Conservation (phyloP, 1,140 invertebrate species). For the Sitobion miscanthi region DNA sequence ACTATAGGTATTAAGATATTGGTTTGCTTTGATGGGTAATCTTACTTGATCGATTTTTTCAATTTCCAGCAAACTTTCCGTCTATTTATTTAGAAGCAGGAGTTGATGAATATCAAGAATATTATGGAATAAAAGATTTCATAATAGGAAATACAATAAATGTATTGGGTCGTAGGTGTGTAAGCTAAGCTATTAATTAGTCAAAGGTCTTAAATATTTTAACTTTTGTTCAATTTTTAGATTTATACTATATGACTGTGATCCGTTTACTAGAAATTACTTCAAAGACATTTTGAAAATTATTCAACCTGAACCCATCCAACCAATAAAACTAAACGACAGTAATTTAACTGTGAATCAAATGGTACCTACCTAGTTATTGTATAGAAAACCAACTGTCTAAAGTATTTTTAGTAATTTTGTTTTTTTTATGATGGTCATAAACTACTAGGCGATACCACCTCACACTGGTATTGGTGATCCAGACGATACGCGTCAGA, state of each 20-base stretch:
- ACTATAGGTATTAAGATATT: not conserved
- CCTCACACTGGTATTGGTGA: constrained; percentile 74
- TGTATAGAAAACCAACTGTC: not conserved
- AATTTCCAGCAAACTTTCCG: constrained; percentile 22
- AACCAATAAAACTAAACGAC: not conserved
- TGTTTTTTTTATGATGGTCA: not conserved
- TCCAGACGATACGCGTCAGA: constrained; percentile 75
- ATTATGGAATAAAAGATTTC: constrained; percentile 78
- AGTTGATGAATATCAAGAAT: constrained; percentile 65
- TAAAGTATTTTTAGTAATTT: not conserved
- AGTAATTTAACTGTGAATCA: not conserved
- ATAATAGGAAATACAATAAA: constrained; percentile 73
- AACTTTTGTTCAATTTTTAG: constrained; percentile 59
- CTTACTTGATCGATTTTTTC: not conserved
- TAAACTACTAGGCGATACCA: constrained; percentile 64
- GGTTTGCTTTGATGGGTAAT: no score
- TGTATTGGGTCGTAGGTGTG: constrained; percentile 68
- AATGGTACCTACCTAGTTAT: not conserved
- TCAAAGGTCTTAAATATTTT: not conserved
- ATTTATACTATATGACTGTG: constrained; percentile 81
- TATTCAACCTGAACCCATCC: constrained; percentile 58
- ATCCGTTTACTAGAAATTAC: constrained; percentile 79
- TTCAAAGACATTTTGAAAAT: constrained; percentile 63
- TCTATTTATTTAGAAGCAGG: constrained; percentile 1
- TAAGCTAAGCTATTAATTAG: not conserved